Percentiles rank a stretch among this genome's conserved stretches.
phyloP scores from a whole-genome alignment of 92 coral and sea anemone species.

The Heliopora coerulea region DNA sequence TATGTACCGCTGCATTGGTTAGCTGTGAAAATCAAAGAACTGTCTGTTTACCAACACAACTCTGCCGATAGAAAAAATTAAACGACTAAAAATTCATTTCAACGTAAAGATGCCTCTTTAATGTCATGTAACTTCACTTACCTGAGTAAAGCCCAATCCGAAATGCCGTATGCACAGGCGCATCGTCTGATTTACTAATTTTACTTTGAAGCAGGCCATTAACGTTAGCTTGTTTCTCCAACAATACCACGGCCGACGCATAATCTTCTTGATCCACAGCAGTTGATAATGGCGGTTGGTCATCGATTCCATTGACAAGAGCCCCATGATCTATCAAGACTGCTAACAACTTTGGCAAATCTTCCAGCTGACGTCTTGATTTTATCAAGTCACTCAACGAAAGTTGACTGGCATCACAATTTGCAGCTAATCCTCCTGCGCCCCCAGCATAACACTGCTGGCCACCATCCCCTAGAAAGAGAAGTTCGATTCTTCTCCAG shows the following conservation, averaged over 20 bases:
- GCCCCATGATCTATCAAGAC: slow-evolving; percentile 71
- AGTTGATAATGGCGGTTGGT: slow-evolving; percentile 55
- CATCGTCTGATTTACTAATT: slow-evolving; percentile 45
- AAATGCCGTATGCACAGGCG: slow-evolving; percentile 70
- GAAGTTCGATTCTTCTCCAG: slow-evolving; percentile 69
- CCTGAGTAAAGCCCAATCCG: slow-evolving; percentile 60
- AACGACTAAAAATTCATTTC: no score
- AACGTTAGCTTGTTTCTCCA: slow-evolving; percentile 69
- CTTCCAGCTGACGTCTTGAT: slow-evolving; percentile 21
- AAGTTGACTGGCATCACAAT: slow-evolving; percentile 43
- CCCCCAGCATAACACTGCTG: slow-evolving; percentile 55
- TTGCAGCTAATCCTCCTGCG: slow-evolving; percentile 60
- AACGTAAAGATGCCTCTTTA: no score
- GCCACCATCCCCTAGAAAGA: slow-evolving; percentile 83
- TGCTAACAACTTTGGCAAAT: slow-evolving; percentile 44
- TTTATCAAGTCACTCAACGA: slow-evolving; percentile 70
- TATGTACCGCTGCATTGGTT: no score
- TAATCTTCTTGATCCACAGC: slow-evolving; percentile 48
- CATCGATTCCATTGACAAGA: slow-evolving; percentile 55
- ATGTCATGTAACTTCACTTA: slow-evolving; percentile 7
- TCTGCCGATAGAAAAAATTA: no score
- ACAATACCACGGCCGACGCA: slow-evolving; percentile 54
- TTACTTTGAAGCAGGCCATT: slow-evolving; percentile 36
- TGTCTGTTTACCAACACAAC: no score
- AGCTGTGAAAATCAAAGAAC: no score